Conservation (phyloP, 1,140 invertebrate species). For the Neuroterus valhalla region DNA sequence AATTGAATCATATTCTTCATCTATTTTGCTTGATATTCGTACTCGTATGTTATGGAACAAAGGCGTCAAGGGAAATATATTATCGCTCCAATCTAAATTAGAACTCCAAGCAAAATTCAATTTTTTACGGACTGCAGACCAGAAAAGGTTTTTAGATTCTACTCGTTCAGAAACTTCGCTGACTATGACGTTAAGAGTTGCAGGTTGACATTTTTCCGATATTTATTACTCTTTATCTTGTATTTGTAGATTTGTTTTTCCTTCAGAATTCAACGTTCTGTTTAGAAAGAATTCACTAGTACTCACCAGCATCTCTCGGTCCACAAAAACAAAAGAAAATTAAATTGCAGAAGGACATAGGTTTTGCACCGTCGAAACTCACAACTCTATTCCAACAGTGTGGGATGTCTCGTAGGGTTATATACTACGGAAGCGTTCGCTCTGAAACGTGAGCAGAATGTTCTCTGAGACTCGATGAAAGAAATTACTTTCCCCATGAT, state of each 20-base stretch:
- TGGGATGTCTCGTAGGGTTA: slow-evolving; percentile 50
- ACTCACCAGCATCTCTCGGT: slow-evolving; percentile 54
- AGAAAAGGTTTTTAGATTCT: too few species aligned
- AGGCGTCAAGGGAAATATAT: too few species aligned
- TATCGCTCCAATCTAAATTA: too few species aligned
- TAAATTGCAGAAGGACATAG: slow-evolving; percentile 26
- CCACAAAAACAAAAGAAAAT: slow-evolving; percentile 15
- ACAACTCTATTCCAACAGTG: slow-evolving; percentile 44
- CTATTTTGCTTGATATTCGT: too few species aligned
- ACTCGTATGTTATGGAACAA: too few species aligned
- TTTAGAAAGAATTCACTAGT: slow-evolving; percentile 12
- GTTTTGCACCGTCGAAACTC: slow-evolving; percentile 52
- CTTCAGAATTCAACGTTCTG: background rate
- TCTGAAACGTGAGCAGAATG: slow-evolving; percentile 59
- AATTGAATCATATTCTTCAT: too few species aligned
- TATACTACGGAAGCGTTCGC: slow-evolving; percentile 61
- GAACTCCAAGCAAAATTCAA: too few species aligned
- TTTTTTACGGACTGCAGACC: too few species aligned
- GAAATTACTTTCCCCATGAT: slow-evolving; percentile 40
- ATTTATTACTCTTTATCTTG: background rate
- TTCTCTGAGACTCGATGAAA: slow-evolving; percentile 35
- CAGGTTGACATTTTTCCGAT: background rate
- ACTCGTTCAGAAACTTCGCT: too few species aligned
- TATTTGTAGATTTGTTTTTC: slow-evolving; percentile 5
- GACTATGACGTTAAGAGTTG: slow-evolving; percentile 6